These are phyloP conservation scores for Gasterosteus aculeatus DNA, from an alignment of 2,113 vertebrate species.

Conservation along the genomic window DNA sequence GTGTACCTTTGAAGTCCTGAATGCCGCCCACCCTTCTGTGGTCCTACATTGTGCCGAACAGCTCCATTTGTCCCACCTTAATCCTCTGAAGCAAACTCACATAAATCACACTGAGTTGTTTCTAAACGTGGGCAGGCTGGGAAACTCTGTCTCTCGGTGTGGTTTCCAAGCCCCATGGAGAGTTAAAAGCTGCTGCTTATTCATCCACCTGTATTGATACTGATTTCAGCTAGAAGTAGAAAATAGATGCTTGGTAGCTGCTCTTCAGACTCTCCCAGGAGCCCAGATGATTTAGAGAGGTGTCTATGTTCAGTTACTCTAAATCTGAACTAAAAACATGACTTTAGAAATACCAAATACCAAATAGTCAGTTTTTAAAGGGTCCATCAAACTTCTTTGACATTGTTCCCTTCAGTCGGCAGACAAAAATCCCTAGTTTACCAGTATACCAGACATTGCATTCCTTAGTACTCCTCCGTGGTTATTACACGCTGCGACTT, in stretches of 20 bases:
- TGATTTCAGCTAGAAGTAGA: slow-evolving; percentile 10
- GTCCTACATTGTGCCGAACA: slow-evolving; percentile 65
- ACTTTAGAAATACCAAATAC: not conserved
- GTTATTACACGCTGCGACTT: slow-evolving; percentile 4
- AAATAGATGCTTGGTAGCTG: slow-evolving; percentile 8
- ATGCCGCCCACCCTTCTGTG: slow-evolving; percentile 59
- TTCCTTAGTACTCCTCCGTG: not conserved
- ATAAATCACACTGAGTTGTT: slow-evolving; percentile 70
- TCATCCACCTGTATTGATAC: slow-evolving; percentile 33
- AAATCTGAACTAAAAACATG: not conserved
- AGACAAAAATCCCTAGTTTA: not conserved
- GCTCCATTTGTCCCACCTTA: slow-evolving; percentile 78
- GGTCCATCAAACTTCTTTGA: not conserved
- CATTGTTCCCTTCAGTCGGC: slow-evolving; percentile 1
- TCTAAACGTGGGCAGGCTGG: slow-evolving; percentile 51
- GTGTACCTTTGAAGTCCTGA: slow-evolving; percentile 66
- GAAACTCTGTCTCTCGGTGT: slow-evolving; percentile 35
- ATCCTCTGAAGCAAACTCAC: slow-evolving; percentile 70
- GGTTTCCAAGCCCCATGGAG: slow-evolving; percentile 28
- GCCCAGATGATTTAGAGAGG: slow-evolving; percentile 3
- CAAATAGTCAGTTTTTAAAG: slow-evolving; percentile 2
- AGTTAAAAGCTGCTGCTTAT: slow-evolving; percentile 34
- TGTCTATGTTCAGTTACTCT: not conserved
- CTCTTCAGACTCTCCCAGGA: not conserved
- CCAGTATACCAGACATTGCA: not conserved